Base-by-base conservation (phyloP, 1,140 invertebrate genomes). In the Rhyacophila brunnea region DNA sequence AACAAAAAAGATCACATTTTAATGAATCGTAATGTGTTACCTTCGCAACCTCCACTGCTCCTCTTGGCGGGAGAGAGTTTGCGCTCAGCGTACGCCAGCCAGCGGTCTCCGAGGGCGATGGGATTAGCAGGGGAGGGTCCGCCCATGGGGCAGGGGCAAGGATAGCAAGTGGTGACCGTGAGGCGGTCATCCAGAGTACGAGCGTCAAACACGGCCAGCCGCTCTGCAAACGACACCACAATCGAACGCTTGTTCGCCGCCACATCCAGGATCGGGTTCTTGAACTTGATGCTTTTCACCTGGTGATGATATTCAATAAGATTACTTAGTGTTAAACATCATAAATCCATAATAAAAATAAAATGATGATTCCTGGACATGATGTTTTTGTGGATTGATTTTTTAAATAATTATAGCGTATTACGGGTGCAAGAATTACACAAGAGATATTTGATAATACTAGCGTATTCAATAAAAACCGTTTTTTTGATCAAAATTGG, bases 251-350 rank as follows among this genome's bases (percentile, higher is more conserved):
- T 85, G 78, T 94, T 95, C 28, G 91, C 89, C 59, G 91, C 71
- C 35, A 98, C 87, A 73, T 96, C 93, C 65, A 89, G 81, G 18
- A 98, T 87, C 6, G 88, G 87, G 73, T 89, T 91, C 72, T 95
- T 95, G 77, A 97, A 98, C 73, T 95, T 93, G 58, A 96, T 90
- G 68, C 85, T 90, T 72, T 93, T 93, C 1, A 89, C 83, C 81
- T 87, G 61, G 51, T 58, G 9, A 28, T n/a, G n/a, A n/a, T n/a
- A n/a, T n/a, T n/a, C n/a, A n/a, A n/a, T n/a, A n/a, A n/a, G n/a
- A n/a, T n/a, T n/a, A n/a, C n/a, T n/a, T n/a, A n/a, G n/a, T n/a
- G n/a, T n/a, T n/a, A n/a, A n/a, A n/a, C n/a, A n/a, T n/a, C n/a
- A n/a, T n/a, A n/a, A n/a, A n/a, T n/a, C n/a, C n/a, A n/a, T n/a